Base-by-base conservation (phyloP, 1,140 invertebrate species). In the Monochamus saltuarius region DNA sequence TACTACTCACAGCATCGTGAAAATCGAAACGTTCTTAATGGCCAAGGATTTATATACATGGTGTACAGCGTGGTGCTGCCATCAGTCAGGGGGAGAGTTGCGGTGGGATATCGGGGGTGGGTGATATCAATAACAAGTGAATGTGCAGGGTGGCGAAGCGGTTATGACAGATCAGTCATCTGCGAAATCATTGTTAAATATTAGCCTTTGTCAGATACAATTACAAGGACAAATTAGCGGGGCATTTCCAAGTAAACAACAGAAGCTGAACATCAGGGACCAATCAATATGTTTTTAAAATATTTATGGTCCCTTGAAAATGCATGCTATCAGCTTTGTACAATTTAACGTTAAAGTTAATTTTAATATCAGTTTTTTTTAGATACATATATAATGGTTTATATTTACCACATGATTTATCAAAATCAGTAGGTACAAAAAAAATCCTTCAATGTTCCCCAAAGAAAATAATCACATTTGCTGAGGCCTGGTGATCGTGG, bases 141-240 rank as follows among this genome's bases (percentile, higher is more conserved):
- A 55, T 57, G 53, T 49, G 51, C 51, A 39, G 51, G 51, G 51
- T 40, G 51, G 51, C 46, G 61, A 40, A 65, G 45, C 59, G 55
- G 50, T 65, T 65, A 62, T 65, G 64, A 65, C 64, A 62, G 60
- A 62, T 59, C 64, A 59, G 56, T 65, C 64, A 65, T 62, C 60
- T 58, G 64, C 46, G 51, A 65, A 65, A 65, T 65, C 52, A 53
- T 65, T 59, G 55, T 62, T 64, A 60, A 60, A 64, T 64, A 59
- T 64, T 59, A 37, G 51, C 57, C 51, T 59, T 64, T 64, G 62
- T 59, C 57, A 43, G 11, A 43, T 19, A 54, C 62, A 56, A 64
- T 64, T 64, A 64, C 62, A 64, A 58, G 52, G 59, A 64, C 58
- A 64, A 64, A 64, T 64, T 64, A 29, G 49, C 34, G 45, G 37